Conservation (phyloP, 2,113 vertebrate genomes). For the Hyaena hyaena region DNA sequence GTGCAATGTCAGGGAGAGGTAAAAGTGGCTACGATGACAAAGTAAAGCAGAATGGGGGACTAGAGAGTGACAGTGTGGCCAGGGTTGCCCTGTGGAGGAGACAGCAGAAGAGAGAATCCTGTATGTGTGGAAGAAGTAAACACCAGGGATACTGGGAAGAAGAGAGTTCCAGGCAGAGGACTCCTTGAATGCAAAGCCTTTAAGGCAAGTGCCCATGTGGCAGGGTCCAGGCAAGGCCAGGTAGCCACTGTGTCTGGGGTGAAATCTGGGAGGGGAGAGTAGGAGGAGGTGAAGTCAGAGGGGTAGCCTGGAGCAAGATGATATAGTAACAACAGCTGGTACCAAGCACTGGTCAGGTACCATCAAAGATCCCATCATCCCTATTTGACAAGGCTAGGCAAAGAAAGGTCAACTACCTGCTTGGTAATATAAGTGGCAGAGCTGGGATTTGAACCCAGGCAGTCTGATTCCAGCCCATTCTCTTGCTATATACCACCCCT, state of each 20-base stretch:
- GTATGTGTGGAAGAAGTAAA: neutral
- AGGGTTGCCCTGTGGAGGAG: neutral
- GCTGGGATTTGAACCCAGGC: neutral
- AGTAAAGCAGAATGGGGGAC: neutral
- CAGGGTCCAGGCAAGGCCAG: neutral
- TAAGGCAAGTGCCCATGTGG: neutral
- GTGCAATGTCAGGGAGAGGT: neutral
- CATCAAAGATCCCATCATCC: neutral
- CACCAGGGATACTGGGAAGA: neutral
- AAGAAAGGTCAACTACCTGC: neutral
- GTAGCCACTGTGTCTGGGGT: neutral
- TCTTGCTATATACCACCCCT: no score
- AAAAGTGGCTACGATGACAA: neutral
- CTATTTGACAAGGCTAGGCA: neutral
- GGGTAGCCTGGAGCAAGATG: neutral
- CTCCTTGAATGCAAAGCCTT: neutral
- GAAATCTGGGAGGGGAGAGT: neutral
- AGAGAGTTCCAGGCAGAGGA: neutral
- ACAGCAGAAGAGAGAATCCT: neutral
- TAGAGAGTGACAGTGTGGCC: neutral
- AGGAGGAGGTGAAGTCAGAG: neutral
- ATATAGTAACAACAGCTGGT: neutral
- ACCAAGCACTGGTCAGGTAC: neutral
- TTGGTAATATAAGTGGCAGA: neutral
- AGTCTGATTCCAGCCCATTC: neutral